Evolutionary conservation across 2,797 vertebrate genomes (phyloP).

Genomic region (Sebastes steindachneri): DNA sequence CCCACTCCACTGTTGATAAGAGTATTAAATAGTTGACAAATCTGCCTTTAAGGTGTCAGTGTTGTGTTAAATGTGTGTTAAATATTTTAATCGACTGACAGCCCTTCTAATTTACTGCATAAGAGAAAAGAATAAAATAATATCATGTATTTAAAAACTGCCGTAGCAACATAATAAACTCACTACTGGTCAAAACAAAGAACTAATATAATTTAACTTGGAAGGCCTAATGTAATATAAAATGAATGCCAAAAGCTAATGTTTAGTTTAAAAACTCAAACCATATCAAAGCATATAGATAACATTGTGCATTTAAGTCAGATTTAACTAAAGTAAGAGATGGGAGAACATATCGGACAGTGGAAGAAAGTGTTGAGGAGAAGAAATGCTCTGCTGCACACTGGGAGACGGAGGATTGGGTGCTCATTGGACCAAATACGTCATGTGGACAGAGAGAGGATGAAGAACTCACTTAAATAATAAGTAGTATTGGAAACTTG

Average conservation of each 20-base stretch:
- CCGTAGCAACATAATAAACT: not conserved
- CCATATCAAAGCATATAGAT: no score
- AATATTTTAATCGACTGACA: no score
- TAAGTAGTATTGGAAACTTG: not conserved
- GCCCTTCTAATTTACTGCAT: not conserved
- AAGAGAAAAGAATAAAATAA: not conserved
- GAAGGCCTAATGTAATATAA: not conserved
- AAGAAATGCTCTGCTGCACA: not conserved
- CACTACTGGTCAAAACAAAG: not conserved
- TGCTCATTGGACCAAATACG: not conserved
- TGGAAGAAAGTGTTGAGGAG: not conserved
- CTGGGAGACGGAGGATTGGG: not conserved
- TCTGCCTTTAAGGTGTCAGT: no score
- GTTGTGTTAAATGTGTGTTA: no score
- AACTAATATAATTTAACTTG: not conserved
- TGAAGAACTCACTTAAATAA: not conserved
- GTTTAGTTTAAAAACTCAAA: not conserved
- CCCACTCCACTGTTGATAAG: no score
- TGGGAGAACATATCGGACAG: not conserved
- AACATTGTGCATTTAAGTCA: no score
- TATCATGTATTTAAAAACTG: not conserved
- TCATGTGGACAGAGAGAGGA: not conserved
- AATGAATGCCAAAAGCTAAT: not conserved
- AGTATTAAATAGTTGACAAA: no score
- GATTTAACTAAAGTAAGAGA: no score